Conservation (phyloP, 2,797 vertebrate genomes). For the Anguilla pacifica region DNA sequence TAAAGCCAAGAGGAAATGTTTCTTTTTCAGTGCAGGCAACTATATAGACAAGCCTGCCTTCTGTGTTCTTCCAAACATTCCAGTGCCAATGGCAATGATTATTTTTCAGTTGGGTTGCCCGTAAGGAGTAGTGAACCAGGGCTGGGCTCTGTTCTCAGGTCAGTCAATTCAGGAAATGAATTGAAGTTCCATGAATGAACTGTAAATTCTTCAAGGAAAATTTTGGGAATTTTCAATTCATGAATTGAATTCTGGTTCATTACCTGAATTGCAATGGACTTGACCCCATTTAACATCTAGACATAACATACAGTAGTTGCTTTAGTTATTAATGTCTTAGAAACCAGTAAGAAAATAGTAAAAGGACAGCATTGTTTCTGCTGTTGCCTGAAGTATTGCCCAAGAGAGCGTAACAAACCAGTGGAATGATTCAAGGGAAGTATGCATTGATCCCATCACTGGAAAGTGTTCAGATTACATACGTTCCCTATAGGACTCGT, state of each 20-base stretch:
- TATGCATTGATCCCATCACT: neutral
- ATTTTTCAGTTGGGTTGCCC: neutral
- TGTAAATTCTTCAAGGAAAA: neutral
- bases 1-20: neutral
- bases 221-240: neutral
- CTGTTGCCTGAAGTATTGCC: neutral
- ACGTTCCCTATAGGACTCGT: neutral
- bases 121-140: neutral
- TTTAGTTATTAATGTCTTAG: neutral
- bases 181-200: neutral
- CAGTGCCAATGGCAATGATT: neutral
- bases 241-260: neutral
- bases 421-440: neutral
- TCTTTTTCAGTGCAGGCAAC: neutral
- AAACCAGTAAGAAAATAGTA: neutral
- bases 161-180: neutral
- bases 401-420: neutral
- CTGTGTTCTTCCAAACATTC: neutral
- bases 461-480: neutral
- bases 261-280: neutral
- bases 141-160: neutral
- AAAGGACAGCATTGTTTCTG: neutral
- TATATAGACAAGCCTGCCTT: neutral
- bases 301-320: neutral
- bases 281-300: neutral